These are phyloP conservation scores for Acanthosoma haemorrhoidale DNA, from an alignment of 2,888 invertebrate species.

Conservation along the genomic window DNA sequence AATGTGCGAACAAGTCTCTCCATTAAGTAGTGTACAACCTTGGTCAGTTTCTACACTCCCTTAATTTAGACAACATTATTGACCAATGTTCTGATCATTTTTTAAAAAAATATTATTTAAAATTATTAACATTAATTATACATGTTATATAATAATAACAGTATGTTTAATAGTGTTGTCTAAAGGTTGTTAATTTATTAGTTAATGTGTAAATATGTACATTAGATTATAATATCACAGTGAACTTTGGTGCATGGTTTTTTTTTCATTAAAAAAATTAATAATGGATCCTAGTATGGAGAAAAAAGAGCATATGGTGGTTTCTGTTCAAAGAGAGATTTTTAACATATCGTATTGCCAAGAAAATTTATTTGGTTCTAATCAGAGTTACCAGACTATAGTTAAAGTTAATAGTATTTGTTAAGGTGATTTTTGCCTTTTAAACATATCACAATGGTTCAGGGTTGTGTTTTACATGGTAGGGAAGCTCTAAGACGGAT, in stretches of 20 bases:
- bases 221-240: slow-evolving; percentile 3
- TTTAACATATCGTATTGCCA: slow-evolving; percentile 9
- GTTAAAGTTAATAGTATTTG: slow-evolving; percentile 12
- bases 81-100: background rate
- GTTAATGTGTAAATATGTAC: slow-evolving; percentile 20
- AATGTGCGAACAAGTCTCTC: slow-evolving; percentile 51
- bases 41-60: background rate
- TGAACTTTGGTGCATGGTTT: slow-evolving; percentile 14
- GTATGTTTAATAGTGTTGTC: slow-evolving; percentile 16
- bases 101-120: background rate
- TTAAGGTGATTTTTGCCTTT: slow-evolving; percentile 1
- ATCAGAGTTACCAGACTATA: slow-evolving; percentile 4
- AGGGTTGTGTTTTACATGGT: slow-evolving; percentile 12
- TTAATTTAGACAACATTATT: slow-evolving; percentile 16
- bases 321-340: slow-evolving; percentile 14
- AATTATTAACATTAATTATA: slow-evolving; percentile 10
- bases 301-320: background rate
- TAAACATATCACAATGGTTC: slow-evolving; percentile 13
- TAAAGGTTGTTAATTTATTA: background rate
- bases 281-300: background rate
- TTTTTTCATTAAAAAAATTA: background rate
- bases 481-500: background rate
- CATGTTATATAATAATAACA: background rate
- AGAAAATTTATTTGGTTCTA: background rate
- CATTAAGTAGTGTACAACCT: background rate